Conservation (phyloP, 2,888 invertebrate species). For the Metalampra italica region DNA sequence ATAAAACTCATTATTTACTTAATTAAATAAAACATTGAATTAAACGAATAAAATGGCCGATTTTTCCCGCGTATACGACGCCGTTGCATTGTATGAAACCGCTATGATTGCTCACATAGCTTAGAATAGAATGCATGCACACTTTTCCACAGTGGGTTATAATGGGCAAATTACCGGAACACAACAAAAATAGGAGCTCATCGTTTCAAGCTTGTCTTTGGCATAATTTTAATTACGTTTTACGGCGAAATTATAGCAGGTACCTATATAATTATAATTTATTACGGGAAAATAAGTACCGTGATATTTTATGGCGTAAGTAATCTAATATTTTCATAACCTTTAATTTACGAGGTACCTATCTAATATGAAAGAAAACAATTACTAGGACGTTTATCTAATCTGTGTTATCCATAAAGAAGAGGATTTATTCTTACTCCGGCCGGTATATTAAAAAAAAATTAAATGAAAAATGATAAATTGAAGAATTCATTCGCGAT, state of each 20-base stretch:
- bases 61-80: no score
- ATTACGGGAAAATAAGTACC: conserved; percentile 10
- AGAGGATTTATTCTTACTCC: no score
- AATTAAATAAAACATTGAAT: no score
- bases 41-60: conserved; percentile 62
- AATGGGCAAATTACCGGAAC: background rate
- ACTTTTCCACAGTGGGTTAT: conserved; percentile 17
- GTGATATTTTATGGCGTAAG: no score
- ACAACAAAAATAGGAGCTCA: background rate
- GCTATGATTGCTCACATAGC: conserved; percentile 56
- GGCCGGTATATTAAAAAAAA: no score
- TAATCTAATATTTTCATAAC: no score
- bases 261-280: background rate
- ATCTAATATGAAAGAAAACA: background rate
- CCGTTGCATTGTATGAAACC: conserved; percentile 48
- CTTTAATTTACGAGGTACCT: conserved; percentile 24
- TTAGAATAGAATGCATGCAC: no score
- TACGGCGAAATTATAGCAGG: background rate
- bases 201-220: background rate
- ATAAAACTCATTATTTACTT: no score
- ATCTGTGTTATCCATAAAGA: no score
- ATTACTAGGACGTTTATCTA: background rate
- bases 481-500: no score
- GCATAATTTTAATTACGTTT: background rate
- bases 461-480: no score